Conservation (phyloP, 2,797 vertebrate genomes). For the Characodon lateralis region DNA sequence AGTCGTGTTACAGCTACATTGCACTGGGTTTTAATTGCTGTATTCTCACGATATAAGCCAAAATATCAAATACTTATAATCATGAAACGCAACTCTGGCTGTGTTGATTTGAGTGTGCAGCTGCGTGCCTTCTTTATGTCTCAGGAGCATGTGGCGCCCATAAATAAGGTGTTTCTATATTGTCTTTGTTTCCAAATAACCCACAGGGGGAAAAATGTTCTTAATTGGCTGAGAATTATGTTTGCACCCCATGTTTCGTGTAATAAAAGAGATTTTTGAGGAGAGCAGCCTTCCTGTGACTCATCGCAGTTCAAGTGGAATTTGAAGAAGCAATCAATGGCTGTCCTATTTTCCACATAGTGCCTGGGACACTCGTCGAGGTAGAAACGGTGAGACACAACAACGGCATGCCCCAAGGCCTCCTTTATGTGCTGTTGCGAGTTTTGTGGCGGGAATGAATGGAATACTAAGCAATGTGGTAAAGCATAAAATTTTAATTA, state of each 20-base stretch:
- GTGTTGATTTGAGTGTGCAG: slow-evolving; percentile 50
- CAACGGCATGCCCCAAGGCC: slow-evolving; percentile 52
- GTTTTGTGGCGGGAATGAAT: slow-evolving; percentile 53
- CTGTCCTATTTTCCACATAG: slow-evolving; percentile 63
- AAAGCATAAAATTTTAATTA: slow-evolving; percentile 63
- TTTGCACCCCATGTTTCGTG: slow-evolving; percentile 8
- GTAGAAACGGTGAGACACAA: slow-evolving; percentile 48
- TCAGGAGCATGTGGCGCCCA: slow-evolving; percentile 30
- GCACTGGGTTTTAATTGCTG: slow-evolving; percentile 46
- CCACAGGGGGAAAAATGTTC: slow-evolving; percentile 12
- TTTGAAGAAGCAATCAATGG: slow-evolving; percentile 47
- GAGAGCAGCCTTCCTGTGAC: slow-evolving; percentile 35
- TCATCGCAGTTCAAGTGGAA: slow-evolving; percentile 51
- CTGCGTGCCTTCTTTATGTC: slow-evolving; percentile 46
- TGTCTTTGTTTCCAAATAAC: slow-evolving; percentile 32
- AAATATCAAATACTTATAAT: slow-evolving; percentile 48
- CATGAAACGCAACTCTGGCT: slow-evolving; percentile 51
- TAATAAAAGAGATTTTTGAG: slow-evolving; percentile 28
- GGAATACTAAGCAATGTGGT: slow-evolving; percentile 50
- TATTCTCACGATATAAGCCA: slow-evolving; percentile 30
- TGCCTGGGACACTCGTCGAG: slow-evolving; percentile 35
- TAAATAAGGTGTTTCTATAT: slow-evolving; percentile 47
- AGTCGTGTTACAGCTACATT: slow-evolving; percentile 32
- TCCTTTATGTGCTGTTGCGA: slow-evolving; percentile 54
- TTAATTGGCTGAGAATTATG: slow-evolving; percentile 39